Percentiles rank a stretch among this genome's conserved stretches.
These are phyloP conservation scores for Jacana jacana DNA, from an alignment of 2,113 vertebrate species.

Conservation along the genomic window DNA sequence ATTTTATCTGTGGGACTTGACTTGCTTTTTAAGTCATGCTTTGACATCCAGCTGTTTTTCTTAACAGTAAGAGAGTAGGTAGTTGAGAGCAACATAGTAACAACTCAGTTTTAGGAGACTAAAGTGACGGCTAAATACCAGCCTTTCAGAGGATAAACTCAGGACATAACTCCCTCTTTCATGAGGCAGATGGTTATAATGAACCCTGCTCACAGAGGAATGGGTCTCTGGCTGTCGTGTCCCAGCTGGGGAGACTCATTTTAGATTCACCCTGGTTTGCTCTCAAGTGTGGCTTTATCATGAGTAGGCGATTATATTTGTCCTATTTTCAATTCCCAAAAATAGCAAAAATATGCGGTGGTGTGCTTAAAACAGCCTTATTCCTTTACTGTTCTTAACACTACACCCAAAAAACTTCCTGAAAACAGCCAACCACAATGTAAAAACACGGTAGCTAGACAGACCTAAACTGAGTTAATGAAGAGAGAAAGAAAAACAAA, in stretches of 20 bases:
- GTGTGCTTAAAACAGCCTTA: background rate
- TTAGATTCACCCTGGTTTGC: background rate
- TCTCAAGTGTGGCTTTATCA: background rate
- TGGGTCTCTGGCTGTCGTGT: rapidly evolving
- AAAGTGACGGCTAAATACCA: background rate
- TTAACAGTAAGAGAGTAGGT: rapidly evolving
- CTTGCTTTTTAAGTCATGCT: background rate
- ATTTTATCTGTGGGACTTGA: background rate
- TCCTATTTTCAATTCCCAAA: background rate
- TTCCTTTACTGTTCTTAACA: background rate
- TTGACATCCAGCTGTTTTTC: background rate
- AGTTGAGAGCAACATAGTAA: background rate
- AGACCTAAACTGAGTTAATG: background rate
- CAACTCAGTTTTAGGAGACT: background rate
- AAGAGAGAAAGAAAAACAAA: background rate
- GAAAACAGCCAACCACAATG: background rate
- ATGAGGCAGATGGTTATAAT: background rate
- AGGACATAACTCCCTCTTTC: background rate
- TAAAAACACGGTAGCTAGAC: background rate
- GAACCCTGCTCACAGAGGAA: background rate
- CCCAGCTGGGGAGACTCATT: background rate
- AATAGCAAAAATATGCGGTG: background rate
- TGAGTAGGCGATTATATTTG: background rate
- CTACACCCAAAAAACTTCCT: background rate
- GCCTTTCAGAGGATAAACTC: background rate